A percentile compares a stretch with the other conserved stretches of the same genome.
These are phyloP conservation scores for Gymnosoma rotundatum DNA, from an alignment of 2,888 invertebrate species.

Conservation along the genomic window DNA sequence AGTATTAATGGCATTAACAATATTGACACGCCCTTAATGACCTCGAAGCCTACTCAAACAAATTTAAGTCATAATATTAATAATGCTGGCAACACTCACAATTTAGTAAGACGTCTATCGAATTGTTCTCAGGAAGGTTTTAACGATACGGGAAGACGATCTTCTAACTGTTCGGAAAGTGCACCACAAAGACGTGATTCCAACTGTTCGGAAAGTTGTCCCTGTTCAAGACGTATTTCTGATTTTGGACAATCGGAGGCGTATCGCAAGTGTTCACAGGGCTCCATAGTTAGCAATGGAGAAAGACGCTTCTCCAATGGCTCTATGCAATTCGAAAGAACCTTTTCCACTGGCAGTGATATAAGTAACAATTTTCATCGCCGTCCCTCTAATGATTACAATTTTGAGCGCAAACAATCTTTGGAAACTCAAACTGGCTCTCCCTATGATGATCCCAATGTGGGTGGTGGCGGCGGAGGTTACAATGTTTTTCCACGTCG, in stretches of 20 bases:
- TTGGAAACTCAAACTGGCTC: conserved; percentile 74
- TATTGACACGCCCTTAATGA: conserved; percentile 56
- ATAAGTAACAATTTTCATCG: conserved; percentile 75
- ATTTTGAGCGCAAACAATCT: conserved; percentile 78
- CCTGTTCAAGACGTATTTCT: conserved; percentile 80
- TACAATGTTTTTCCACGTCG: conserved; percentile 80
- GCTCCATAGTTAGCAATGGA: conserved; percentile 81
- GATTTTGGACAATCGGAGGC: conserved; percentile 78
- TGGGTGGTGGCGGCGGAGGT: conserved; percentile 79
- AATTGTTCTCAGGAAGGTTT: conserved; percentile 80
- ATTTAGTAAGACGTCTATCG: conserved; percentile 78
- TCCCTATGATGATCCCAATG: conserved; percentile 76
- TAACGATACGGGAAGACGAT: conserved; percentile 79
- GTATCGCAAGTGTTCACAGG: conserved; percentile 80
- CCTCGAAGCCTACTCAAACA: conserved; percentile 30
- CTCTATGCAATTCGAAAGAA: conserved; percentile 80
- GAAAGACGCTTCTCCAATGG: conserved; percentile 84
- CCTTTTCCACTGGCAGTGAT: conserved; percentile 79
- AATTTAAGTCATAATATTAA: conserved; percentile 51
- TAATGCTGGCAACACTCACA: conserved; percentile 69
- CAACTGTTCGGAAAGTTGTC: conserved; percentile 81
- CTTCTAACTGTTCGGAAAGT: conserved; percentile 81
- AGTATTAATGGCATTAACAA: conserved; percentile 49
- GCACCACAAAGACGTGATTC: conserved; percentile 80
- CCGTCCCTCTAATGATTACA: conserved; percentile 80